Evolutionary conservation across 2,113 vertebrate genomes (phyloP), one percentile per base, ranked within the genome.

Genomic region (Suricata suricatta): DNA sequence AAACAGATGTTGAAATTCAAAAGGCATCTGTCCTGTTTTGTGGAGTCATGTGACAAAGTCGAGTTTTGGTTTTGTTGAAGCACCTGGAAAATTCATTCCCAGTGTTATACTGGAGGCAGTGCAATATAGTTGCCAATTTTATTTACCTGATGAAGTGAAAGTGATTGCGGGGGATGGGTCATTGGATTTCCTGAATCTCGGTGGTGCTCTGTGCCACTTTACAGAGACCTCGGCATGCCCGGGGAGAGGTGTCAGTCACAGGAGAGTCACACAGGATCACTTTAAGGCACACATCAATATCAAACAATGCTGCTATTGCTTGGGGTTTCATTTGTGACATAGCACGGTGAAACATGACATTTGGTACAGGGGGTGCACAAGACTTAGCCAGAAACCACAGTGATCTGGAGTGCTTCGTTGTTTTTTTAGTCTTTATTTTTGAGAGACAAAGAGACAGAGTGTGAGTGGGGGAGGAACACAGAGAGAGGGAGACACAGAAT

Each of bases 61-160:
- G 38, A 33, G 27, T 98, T 97, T 91, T 84, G 29, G 54, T 95
- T 90, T 29, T 95, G 35, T 84, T 96, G 47, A 98, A 88, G 88
- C 44, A 74, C 41, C 54, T 96, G 88, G 86, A 90, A 93, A 90
- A 76, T 92, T 96, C 60, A 63, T 72, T 93, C 81, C 13, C 17
- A 2, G 94, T 90, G 33, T 69, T 52, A 13, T 50, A 38, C 14
- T 88, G 71, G 2, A 71, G 63, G 92, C 60, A 69, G 47, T 89
- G 88, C 23, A 33, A 63, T 85, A 52, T 95, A 82, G 97, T 96
- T 97, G 71, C 41, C 63, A 3, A 2, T 68, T 95, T 82, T 74
- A n/a, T 88, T 95, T 96, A 44, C 3, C 11, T 60, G 71, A 16
- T 76, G 96, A 91, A 88, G 96, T 95, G 31, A 31, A 87, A 38